Evolutionary conservation across 2,888 invertebrate genomes (phyloP).

Genomic region (Eurois occulta): DNA sequence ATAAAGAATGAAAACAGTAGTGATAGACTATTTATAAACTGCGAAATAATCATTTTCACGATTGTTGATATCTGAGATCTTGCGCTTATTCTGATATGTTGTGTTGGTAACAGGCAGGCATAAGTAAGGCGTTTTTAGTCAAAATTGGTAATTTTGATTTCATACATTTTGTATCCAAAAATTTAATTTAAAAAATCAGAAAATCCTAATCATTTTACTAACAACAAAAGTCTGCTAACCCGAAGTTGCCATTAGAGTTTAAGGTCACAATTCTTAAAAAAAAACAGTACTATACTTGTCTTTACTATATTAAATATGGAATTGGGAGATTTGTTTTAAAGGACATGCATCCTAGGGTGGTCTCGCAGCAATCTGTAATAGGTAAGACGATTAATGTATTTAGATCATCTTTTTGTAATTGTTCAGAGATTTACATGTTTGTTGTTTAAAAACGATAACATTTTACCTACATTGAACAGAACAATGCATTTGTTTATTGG

Average conservation of each 20-base stretch:
- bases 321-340: not conserved
- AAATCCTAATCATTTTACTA: not conserved
- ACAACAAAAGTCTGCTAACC: not conserved
- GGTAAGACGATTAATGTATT: not conserved
- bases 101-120: constrained; percentile 2
- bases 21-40: not conserved
- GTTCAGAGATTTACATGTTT: not conserved
- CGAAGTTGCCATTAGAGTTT: not conserved
- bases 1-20: not conserved
- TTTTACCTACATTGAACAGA: not conserved
- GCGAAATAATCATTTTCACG: not conserved
- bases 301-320: constrained; percentile 4
- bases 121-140: constrained; percentile 3
- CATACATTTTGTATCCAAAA: constrained; percentile 44
- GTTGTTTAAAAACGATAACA: constrained; percentile 4
- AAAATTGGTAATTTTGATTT: not conserved
- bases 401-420: not conserved
- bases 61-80: not conserved
- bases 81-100: constrained; percentile 8
- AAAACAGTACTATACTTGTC: not conserved
- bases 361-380: not conserved
- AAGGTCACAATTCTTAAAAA: not conserved
- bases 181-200: constrained; percentile 20
- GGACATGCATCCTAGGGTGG: not conserved
- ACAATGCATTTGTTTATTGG: not conserved